phyloP scores from a whole-genome alignment of 2,797 vertebrate species.

The Fratercula arctica region DNA sequence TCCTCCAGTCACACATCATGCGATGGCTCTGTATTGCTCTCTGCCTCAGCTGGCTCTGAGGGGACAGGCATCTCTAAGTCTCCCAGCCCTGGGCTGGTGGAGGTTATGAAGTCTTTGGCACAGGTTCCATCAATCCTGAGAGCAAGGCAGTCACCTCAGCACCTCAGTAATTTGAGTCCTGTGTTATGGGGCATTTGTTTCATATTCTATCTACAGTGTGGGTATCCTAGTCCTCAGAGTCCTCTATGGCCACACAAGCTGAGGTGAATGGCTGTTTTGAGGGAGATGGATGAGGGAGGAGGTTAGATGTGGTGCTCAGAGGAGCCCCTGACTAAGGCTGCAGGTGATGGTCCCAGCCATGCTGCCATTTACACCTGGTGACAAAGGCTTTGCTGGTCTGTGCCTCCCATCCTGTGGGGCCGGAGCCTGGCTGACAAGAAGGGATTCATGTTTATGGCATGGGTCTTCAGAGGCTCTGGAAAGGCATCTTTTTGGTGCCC shows the following conservation, averaged over 20 bases:
- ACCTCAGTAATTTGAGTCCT: not conserved
- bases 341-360: not conserved
- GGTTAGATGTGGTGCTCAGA: not conserved
- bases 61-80: too few relatives aligned
- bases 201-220: not conserved
- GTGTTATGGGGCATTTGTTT: not conserved
- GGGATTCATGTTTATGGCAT: not conserved
- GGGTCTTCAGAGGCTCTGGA: not conserved
- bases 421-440: not conserved
- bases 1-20: fast-evolving
- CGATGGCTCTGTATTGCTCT: not conserved
- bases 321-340: not conserved
- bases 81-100: not conserved
- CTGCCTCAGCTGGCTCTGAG: not conserved
- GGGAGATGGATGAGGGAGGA: not conserved
- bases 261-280: not conserved
- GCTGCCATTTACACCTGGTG: not conserved
- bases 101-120: not conserved
- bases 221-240: not conserved
- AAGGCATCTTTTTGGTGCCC: not conserved
- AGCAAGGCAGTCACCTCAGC: not conserved
- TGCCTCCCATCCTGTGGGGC: not conserved
- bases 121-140: not conserved
- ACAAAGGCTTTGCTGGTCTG: not conserved
- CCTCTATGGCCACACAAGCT: not conserved